Evolutionary conservation across 53 echinoderm and acorn worm genomes (phyloP).

Genomic region (Pentamera pediparva): DNA sequence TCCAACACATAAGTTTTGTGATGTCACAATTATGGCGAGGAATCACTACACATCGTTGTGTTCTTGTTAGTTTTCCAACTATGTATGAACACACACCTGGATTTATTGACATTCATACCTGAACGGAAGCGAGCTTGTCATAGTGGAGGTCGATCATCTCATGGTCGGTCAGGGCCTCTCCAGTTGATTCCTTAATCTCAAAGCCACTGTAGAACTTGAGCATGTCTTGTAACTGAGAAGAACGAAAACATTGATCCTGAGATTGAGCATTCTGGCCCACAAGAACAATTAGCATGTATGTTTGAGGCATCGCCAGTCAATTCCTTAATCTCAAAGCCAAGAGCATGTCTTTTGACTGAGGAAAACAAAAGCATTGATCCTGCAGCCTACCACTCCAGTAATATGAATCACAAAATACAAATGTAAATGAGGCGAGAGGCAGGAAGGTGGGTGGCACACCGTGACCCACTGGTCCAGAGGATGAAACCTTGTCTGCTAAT

Average conservation of each 20-base stretch:
- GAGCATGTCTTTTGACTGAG: constrained; percentile 75
- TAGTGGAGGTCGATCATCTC: constrained; percentile 97
- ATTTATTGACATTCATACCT: constrained; percentile 69
- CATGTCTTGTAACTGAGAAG: constrained; percentile 69
- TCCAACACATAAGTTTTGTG: no score
- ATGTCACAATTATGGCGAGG: no score
- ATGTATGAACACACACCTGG: no score
- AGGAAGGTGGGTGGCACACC: no score
- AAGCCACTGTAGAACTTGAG: constrained; percentile 92
- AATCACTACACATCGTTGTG: no score
- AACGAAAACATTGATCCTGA: not conserved
- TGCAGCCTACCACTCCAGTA: not conserved
- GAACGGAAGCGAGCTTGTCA: constrained; percentile 78
- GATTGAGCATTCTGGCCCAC: not conserved
- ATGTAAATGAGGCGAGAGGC: no score
- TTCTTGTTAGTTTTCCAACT: not conserved
- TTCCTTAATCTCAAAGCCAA: constrained; percentile 93
- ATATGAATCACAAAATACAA: no score
- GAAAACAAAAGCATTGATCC: not conserved
- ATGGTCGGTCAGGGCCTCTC: constrained; percentile 89
- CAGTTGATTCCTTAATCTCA: constrained; percentile 95
- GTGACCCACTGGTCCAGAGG: no score
- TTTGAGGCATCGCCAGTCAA: constrained; percentile 88
- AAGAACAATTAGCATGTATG: constrained; percentile 58
- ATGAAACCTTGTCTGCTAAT: no score